Percentiles rank a stretch among this genome's conserved stretches.
Evolutionary conservation across 1,140 invertebrate species (phyloP).

Genomic region (Apis mellifera): DNA sequence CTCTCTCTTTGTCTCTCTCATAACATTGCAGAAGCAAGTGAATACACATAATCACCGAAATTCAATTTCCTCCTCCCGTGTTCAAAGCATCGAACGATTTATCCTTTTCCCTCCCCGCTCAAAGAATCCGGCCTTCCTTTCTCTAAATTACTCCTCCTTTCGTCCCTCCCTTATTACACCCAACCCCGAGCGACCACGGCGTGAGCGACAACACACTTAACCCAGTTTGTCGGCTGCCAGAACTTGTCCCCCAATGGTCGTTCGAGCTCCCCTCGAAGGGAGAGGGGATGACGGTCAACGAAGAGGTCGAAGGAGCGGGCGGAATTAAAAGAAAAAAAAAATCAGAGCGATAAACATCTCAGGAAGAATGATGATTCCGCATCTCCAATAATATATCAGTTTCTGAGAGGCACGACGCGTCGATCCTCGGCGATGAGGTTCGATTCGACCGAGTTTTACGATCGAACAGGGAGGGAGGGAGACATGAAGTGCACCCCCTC

Average conservation of each 20-base stretch:
- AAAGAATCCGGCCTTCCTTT: background rate
- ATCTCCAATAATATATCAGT: background rate
- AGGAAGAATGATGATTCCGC: background rate
- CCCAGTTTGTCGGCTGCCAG: background rate
- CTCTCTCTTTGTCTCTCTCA: too few species aligned
- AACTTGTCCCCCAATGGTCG: background rate
- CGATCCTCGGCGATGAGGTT: background rate
- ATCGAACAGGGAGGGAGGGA: background rate
- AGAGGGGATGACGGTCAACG: background rate
- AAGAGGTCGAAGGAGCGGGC: too few species aligned
- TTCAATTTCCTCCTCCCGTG: background rate
- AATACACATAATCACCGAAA: background rate
- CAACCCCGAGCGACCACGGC: background rate
- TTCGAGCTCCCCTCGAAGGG: background rate
- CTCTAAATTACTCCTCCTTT: background rate
- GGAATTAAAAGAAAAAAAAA: conserved; percentile 18
- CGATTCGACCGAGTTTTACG: background rate
- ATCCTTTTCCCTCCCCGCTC: background rate
- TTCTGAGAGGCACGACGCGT: background rate
- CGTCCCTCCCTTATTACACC: background rate
- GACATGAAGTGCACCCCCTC: background rate
- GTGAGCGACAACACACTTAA: conserved; percentile 1
- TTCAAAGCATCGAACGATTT: background rate
- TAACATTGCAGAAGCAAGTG: background rate
- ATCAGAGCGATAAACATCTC: background rate